Conservation (phyloP, 30 jellyfish, hydroid and myxozoan genomes). For the Turritopsis dohrnii region DNA sequence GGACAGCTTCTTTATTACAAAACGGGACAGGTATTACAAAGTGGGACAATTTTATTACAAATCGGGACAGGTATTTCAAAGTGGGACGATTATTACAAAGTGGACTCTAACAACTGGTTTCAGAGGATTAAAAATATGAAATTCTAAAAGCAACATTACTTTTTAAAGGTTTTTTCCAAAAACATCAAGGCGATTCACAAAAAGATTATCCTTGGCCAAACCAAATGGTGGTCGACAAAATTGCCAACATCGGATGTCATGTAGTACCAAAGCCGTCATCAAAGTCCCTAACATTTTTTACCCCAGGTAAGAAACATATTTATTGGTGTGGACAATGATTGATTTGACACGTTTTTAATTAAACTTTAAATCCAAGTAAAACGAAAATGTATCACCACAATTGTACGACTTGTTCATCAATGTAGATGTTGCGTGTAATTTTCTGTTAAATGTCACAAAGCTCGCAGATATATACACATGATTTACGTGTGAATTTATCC, state of each 20-base stretch:
- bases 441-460: no score
- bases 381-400: background rate
- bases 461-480: no score
- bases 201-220: constrained; percentile 25
- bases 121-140: no score
- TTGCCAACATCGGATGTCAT: constrained; percentile 27
- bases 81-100: no score
- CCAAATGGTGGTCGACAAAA: constrained; percentile 13
- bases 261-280: constrained; percentile 51
- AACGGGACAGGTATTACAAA: no score
- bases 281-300: constrained; percentile 3
- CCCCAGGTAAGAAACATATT: constrained; percentile 21
- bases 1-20: no score
- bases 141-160: no score
- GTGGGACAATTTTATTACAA: no score
- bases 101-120: no score
- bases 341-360: background rate
- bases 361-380: no score
- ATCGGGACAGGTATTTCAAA: no score
- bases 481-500: no score
- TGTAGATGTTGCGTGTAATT: background rate
- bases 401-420: background rate
- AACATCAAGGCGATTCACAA: background rate
- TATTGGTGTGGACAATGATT: background rate
- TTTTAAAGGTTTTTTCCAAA: background rate